phyloP scores from a whole-genome alignment of 2,797 vertebrate genomes.

The Ctenochaetus hawaiiensis region DNA sequence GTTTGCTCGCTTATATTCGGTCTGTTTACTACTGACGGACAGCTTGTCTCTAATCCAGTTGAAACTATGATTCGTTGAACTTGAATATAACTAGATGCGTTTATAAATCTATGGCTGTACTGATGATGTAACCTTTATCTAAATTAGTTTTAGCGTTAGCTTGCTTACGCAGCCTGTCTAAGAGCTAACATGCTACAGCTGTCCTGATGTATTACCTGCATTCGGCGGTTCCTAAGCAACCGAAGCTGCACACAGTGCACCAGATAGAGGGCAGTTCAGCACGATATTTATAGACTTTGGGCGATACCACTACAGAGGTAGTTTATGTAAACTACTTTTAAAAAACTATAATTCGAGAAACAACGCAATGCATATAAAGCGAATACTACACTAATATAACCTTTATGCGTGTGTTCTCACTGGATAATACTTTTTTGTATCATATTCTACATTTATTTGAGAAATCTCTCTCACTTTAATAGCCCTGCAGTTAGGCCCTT shows the following conservation, averaged over 20 bases:
- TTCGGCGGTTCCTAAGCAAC: slow-evolving; percentile 85
- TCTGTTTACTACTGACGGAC: not conserved
- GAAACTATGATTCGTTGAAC: not conserved
- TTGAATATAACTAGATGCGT: not conserved
- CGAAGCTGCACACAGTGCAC: slow-evolving; percentile 71
- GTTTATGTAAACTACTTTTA: accelerated
- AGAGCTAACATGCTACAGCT: slow-evolving; percentile 76
- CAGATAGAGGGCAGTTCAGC: slow-evolving; percentile 3
- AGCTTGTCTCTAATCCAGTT: slow-evolving; percentile 2
- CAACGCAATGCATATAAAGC: accelerated
- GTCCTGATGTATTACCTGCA: slow-evolving; percentile 83
- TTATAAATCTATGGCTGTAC: not conserved
- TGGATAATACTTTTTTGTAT: not conserved
- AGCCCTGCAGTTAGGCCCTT: slow-evolving; percentile 24
- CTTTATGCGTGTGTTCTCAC: accelerated
- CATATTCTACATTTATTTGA: not conserved
- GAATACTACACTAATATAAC: accelerated
- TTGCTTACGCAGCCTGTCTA: slow-evolving; percentile 46
- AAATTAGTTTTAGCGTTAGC: slow-evolving; percentile 53
- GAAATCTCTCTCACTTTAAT: not conserved
- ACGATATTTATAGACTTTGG: slow-evolving; percentile 77
- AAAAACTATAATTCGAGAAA: accelerated
- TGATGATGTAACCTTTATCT: not conserved
- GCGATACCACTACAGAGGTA: slow-evolving; percentile 69
- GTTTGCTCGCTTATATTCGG: slow-evolving; percentile 21